These are phyloP conservation scores for Hydractinia symbiolongicarpus DNA, from an alignment of 30 jellyfish, hydroid and myxozoan genomes.

Conservation along the genomic window DNA sequence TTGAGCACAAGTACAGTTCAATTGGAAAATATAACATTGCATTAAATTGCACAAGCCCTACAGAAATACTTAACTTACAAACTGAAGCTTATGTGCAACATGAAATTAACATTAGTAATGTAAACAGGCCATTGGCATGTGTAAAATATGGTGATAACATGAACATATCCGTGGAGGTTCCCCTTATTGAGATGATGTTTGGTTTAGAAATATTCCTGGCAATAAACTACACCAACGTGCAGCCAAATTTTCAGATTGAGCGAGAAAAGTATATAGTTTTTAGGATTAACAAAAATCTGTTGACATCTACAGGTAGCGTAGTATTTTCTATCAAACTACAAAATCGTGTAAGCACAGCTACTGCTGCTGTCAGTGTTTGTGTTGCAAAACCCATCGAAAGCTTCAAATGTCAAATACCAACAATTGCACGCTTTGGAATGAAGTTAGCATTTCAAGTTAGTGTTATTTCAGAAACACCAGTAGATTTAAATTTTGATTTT, in stretches of 20 bases:
- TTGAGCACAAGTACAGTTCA: neutral
- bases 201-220: neutral
- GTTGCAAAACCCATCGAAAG: slow-evolving; percentile 3
- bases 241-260: neutral
- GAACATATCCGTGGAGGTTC: neutral
- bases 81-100: slow-evolving; percentile 19
- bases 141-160: slow-evolving; percentile 19
- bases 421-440: slow-evolving; percentile 8
- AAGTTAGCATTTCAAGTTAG: neutral
- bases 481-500: neutral
- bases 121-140: neutral
- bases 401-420: slow-evolving; percentile 3
- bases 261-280: neutral
- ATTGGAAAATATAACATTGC: slow-evolving; percentile 13
- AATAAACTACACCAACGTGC: neutral
- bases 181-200: neutral
- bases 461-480: slow-evolving; percentile 2
- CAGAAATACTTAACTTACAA: neutral
- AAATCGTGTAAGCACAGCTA: slow-evolving; percentile 2
- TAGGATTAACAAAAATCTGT: neutral
- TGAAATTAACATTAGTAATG: neutral
- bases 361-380: slow-evolving; percentile 9
- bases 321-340: neutral
- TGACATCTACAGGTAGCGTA: neutral
- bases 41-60: neutral